Conservation (phyloP, 2,797 vertebrate species). For the Coccyzus lansbergi region DNA sequence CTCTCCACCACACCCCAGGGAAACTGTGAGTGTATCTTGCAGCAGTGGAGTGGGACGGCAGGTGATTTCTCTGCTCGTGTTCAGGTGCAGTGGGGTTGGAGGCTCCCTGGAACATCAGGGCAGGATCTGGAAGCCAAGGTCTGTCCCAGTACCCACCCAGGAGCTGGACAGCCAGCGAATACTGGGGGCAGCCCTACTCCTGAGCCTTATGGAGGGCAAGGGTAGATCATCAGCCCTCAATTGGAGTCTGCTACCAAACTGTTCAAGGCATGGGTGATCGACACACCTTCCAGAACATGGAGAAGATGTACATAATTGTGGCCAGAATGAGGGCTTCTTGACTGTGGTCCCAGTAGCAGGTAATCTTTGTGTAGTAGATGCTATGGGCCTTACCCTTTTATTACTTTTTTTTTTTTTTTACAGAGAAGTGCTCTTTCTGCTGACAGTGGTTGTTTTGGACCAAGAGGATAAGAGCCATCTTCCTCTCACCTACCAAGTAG, state of each 20-base stretch:
- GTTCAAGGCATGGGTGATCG: not conserved
- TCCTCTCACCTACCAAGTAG: not conserved
- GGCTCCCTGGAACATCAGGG: not conserved
- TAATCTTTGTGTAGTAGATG: not conserved
- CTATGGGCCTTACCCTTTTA: not conserved
- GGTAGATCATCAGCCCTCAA: not conserved
- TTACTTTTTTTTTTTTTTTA: not conserved
- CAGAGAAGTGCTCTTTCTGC: not conserved
- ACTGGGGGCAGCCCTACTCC: not conserved
- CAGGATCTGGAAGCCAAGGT: not conserved
- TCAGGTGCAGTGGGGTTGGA: fast-evolving
- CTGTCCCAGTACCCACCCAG: not conserved
- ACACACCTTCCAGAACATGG: fast-evolving
- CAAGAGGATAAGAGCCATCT: not conserved
- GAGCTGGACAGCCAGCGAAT: not conserved
- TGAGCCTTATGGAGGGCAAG: not conserved
- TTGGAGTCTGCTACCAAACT: not conserved
- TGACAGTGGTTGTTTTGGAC: not conserved
- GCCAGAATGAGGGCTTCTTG: not conserved
- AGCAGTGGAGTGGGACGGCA: not conserved
- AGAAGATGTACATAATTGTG: fast-evolving
- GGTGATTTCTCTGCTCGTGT: not conserved
- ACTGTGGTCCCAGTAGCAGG: not conserved
- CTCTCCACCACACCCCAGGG: not conserved
- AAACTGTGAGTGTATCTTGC: fast-evolving